Conservation (phyloP, 2,797 vertebrate species). For the Pseudotriccus pelzelni region DNA sequence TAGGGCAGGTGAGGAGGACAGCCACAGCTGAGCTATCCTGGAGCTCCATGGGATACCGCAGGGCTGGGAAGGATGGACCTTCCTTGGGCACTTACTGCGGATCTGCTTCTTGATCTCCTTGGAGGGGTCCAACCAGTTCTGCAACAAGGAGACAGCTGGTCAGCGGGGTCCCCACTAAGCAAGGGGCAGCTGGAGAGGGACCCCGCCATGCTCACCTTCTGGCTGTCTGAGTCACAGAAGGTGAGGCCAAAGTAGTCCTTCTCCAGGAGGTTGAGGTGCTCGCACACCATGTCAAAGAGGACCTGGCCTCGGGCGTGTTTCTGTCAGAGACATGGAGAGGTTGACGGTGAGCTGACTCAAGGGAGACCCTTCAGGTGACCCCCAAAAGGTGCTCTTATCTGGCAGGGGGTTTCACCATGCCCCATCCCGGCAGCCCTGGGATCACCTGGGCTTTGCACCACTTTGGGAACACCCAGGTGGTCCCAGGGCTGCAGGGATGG, state of each 20-base stretch:
- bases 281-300: slow-evolving; percentile 91
- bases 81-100: slow-evolving; percentile 86
- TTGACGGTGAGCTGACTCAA: background rate
- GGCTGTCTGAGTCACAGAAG: slow-evolving; percentile 92
- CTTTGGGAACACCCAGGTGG: background rate
- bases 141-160: slow-evolving; percentile 71
- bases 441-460: background rate
- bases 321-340: slow-evolving; percentile 69
- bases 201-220: slow-evolving; percentile 83
- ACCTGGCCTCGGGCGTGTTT: slow-evolving; percentile 93
- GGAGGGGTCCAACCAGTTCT: slow-evolving; percentile 99
- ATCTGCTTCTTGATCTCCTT: slow-evolving; percentile 99
- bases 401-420: background rate
- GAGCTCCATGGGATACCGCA: fast-evolving
- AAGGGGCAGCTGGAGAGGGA: background rate
- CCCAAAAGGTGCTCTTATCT: background rate
- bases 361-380: background rate
- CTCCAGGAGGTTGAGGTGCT: slow-evolving; percentile 95
- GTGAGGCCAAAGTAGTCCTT: slow-evolving; percentile 97
- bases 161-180: background rate
- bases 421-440: background rate
- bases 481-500: background rate
- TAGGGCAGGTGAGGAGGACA: background rate
- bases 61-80: background rate
- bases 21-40: background rate